phyloP scores from a whole-genome alignment of 2,113 vertebrate species.

The Ahaetulla prasina region DNA sequence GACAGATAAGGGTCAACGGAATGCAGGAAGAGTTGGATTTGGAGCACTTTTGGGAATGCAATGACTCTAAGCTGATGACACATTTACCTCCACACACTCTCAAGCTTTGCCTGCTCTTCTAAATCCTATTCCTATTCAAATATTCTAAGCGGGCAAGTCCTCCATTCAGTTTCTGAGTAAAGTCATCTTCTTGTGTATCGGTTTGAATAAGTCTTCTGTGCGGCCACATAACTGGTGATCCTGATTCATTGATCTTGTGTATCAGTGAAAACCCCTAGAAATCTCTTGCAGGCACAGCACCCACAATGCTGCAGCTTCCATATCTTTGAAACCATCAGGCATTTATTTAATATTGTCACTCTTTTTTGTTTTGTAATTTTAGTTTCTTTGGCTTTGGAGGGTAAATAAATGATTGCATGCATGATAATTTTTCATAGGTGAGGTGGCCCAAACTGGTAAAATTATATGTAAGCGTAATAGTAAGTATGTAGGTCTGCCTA shows the following conservation, averaged over 20 bases:
- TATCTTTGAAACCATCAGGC: neutral
- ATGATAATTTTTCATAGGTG: neutral
- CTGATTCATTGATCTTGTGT: neutral
- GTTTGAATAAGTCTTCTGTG: too few relatives aligned
- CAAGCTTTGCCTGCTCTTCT: neutral
- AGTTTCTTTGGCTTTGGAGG: neutral
- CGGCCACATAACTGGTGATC: too few relatives aligned
- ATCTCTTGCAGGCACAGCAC: neutral
- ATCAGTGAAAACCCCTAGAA: neutral
- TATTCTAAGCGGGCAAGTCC: neutral
- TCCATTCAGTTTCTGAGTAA: neutral
- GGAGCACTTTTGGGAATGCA: neutral
- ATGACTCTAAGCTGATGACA: neutral
- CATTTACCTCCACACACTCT: neutral
- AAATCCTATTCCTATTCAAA: neutral
- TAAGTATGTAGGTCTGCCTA: neutral
- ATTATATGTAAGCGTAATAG: neutral
- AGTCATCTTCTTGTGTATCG: too few relatives aligned
- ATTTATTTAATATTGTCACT: neutral
- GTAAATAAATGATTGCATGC: neutral
- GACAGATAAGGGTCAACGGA: neutral
- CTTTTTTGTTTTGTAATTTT: neutral
- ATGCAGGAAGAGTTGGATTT: neutral
- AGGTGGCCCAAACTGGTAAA: neutral
- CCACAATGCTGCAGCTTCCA: neutral